phyloP scores from a whole-genome alignment of 2,113 vertebrate genomes.

The Proterorhinus semilunaris region DNA sequence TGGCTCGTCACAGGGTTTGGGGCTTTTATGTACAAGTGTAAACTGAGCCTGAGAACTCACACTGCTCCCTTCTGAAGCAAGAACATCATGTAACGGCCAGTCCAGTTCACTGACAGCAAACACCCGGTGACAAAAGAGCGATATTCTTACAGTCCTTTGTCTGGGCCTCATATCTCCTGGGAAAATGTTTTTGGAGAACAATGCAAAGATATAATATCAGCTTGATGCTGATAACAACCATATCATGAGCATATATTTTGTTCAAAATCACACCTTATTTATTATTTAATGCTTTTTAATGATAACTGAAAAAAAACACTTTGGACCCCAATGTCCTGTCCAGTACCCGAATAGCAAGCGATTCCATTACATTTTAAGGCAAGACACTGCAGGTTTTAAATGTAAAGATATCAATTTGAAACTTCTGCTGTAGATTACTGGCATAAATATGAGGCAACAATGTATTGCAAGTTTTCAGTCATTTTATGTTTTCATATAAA shows the following conservation, averaged over 20 bases:
- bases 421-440: too few relatives aligned
- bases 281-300: too few relatives aligned
- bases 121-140: constrained; percentile 12
- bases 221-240: constrained; percentile 15
- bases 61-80: constrained; percentile 28
- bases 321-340: too few relatives aligned
- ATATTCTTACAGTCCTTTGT: constrained; percentile 44
- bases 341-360: too few relatives aligned
- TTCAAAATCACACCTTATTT: too few relatives aligned
- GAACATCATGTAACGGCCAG: constrained; percentile 31
- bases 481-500: too few relatives aligned
- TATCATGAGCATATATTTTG: not conserved
- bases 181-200: constrained; percentile 39
- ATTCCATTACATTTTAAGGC: too few relatives aligned
- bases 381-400: too few relatives aligned
- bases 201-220: constrained; percentile 23
- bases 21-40: constrained; percentile 25
- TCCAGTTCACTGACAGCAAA: constrained; percentile 37
- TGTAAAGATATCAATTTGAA: too few relatives aligned
- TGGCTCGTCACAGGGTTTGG: constrained; percentile 20
- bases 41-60: constrained; percentile 43
- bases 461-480: too few relatives aligned
- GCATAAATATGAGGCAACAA: too few relatives aligned
- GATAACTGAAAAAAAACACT: too few relatives aligned
- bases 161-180: constrained; percentile 32